These are phyloP conservation scores for Pipistrellus pygmaeus DNA, from an alignment of 2,797 vertebrate genomes.

Conservation along the genomic window DNA sequence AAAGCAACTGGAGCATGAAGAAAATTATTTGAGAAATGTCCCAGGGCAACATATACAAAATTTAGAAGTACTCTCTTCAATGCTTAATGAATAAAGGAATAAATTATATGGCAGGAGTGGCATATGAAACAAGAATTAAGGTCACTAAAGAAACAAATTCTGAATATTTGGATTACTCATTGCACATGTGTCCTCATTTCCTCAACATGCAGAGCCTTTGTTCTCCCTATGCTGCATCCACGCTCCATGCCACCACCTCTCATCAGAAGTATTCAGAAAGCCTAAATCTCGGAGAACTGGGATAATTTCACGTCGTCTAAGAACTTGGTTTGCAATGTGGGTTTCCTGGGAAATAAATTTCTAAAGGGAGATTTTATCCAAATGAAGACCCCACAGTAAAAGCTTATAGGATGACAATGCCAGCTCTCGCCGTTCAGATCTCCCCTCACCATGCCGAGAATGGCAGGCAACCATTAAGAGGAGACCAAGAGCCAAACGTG, in stretches of 20 bases:
- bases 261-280: slow-evolving; percentile 37
- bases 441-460: slow-evolving; percentile 35
- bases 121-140: neutral
- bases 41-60: neutral
- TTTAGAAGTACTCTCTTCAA: neutral
- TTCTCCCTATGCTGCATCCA: neutral
- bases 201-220: slow-evolving; percentile 11
- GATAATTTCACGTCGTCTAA: slow-evolving; percentile 68
- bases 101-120: neutral
- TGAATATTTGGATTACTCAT: neutral
- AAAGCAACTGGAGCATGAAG: neutral
- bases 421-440: slow-evolving; percentile 49
- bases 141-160: neutral
- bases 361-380: slow-evolving; percentile 57
- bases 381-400: slow-evolving; percentile 65
- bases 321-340: slow-evolving; percentile 69
- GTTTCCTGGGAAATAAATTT: slow-evolving; percentile 69
- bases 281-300: slow-evolving; percentile 56
- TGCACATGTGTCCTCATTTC: neutral
- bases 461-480: slow-evolving; percentile 61
- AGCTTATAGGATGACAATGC: slow-evolving; percentile 49
- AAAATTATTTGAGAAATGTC: neutral
- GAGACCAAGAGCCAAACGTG: slow-evolving; percentile 59
- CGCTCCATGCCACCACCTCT: neutral
- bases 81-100: neutral